Percentiles rank a stretch among this genome's conserved stretches.
These are phyloP conservation scores for Aculops lycopersici DNA, from an alignment of 1,140 invertebrate genomes.

Conservation along the genomic window DNA sequence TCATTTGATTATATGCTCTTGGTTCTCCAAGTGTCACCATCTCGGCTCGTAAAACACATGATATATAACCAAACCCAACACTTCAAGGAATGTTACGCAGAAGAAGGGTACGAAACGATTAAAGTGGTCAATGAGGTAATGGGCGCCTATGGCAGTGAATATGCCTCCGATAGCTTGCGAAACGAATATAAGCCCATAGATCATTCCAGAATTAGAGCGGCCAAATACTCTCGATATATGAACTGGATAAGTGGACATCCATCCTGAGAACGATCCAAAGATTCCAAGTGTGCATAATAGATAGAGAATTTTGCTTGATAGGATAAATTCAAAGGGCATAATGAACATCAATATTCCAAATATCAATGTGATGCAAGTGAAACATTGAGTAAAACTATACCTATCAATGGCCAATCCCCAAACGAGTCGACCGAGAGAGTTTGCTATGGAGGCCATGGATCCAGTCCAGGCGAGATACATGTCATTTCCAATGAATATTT, in stretches of 20 bases:
- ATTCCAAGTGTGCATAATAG: not conserved
- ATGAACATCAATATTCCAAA: not conserved
- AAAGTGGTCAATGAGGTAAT: not conserved
- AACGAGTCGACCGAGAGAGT: conserved; percentile 4
- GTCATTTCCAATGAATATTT: conserved; percentile 5
- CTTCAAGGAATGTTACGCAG: not conserved
- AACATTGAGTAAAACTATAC: conserved; percentile 3
- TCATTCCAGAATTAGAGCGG: not conserved
- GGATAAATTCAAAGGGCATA: not conserved
- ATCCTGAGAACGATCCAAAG: not conserved
- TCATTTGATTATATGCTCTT: too few relatives aligned
- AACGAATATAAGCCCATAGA: conserved; percentile 5
- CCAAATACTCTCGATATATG: conserved; percentile 1
- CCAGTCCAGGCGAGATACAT: conserved; percentile 2
- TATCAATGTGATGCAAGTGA: not conserved
- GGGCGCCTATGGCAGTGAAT: not conserved
- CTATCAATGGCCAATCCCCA: conserved; percentile 4
- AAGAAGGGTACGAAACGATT: not conserved
- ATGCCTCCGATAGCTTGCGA: not conserved
- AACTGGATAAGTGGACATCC: not conserved
- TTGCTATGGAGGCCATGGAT: conserved; percentile 3
- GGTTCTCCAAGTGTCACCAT: too few relatives aligned
- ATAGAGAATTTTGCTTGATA: not conserved
- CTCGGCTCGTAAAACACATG: not conserved
- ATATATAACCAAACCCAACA: not conserved